Conservation (phyloP, 2,113 vertebrate genomes). For the Ceyx melanurus region DNA sequence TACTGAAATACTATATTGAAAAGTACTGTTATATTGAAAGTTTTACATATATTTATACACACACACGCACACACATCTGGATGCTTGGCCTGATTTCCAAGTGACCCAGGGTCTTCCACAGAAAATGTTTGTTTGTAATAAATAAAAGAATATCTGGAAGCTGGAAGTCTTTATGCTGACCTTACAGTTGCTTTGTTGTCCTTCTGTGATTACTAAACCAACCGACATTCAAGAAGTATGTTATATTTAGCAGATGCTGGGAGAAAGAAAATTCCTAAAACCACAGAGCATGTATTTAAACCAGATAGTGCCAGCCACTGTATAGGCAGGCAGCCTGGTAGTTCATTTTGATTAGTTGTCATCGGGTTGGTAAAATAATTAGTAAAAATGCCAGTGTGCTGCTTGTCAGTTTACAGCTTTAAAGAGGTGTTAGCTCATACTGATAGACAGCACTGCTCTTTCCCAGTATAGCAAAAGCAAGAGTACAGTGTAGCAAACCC, state of each 20-base stretch:
- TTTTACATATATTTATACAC: too few relatives aligned
- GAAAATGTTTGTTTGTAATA: not conserved
- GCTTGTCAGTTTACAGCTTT: constrained; percentile 53
- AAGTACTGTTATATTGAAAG: not conserved
- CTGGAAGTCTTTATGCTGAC: not conserved
- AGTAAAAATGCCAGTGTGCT: constrained; percentile 34
- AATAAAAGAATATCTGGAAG: not conserved
- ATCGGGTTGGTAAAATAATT: constrained; percentile 43
- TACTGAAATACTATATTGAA: not conserved
- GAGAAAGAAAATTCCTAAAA: not conserved
- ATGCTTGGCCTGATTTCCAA: not conserved
- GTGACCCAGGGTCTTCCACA: not conserved
- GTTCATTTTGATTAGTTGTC: constrained; percentile 40
- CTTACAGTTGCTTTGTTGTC: not conserved
- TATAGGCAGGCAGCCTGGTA: not conserved
- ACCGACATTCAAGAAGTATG: not conserved
- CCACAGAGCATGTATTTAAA: not conserved
- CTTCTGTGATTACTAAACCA: not conserved
- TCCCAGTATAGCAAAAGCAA: constrained; percentile 10
- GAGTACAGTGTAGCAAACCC: not conserved
- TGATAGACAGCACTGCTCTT: constrained; percentile 56
- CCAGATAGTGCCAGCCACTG: not conserved
- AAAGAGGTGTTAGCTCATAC: constrained; percentile 43
- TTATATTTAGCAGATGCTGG: not conserved
- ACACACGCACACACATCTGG: not conserved